phyloP scores from a whole-genome alignment of 1,140 invertebrate species.

The Sminthurides bifidus region DNA sequence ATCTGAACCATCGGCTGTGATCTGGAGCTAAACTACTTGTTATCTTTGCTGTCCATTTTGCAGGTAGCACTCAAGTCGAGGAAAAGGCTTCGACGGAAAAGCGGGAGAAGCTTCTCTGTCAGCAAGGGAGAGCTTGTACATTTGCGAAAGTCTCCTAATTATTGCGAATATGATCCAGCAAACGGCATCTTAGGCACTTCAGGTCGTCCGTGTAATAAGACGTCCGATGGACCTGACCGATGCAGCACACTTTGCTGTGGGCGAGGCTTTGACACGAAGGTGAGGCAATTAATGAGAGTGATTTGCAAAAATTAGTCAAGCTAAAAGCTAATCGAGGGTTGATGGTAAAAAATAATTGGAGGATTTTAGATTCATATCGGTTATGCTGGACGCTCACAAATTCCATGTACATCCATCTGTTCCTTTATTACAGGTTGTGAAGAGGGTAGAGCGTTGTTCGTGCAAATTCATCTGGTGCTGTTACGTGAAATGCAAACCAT shows the following conservation, averaged over 20 bases:
- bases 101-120: constrained; percentile 34
- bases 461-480: constrained; percentile 57
- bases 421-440: constrained; percentile 34
- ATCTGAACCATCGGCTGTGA: neutral
- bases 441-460: constrained; percentile 41
- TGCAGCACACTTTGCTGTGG: constrained; percentile 54
- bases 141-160: constrained; percentile 52
- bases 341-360: too few relatives aligned
- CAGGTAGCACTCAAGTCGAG: constrained; percentile 33
- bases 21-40: neutral
- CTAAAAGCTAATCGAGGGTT: too few relatives aligned
- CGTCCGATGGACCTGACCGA: constrained; percentile 45
- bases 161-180: constrained; percentile 45
- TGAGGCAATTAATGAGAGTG: constrained; percentile 26
- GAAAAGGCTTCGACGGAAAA: constrained; percentile 35
- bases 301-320: too few relatives aligned
- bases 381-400: neutral
- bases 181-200: constrained; percentile 49
- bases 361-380: neutral
- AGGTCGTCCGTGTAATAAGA: constrained; percentile 49
- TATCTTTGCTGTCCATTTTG: neutral
- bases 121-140: constrained; percentile 47
- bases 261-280: constrained; percentile 49
- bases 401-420: neutral
- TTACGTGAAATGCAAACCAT: constrained; percentile 47